phyloP scores from a whole-genome alignment of 2,888 invertebrate species.

The Lithodes maja region DNA sequence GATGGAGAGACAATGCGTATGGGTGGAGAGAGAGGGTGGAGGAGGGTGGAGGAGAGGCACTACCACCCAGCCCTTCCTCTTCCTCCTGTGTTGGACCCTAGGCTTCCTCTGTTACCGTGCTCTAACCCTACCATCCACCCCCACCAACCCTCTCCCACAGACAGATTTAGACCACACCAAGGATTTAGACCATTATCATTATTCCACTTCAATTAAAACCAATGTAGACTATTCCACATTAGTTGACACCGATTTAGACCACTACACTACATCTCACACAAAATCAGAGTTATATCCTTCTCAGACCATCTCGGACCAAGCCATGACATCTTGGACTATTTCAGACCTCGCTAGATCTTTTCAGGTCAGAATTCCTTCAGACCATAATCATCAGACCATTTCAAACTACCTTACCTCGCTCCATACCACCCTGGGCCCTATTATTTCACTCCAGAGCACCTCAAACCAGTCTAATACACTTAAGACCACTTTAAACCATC shows the following conservation, averaged over 20 bases:
- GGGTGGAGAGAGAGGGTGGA: background rate
- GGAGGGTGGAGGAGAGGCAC: background rate
- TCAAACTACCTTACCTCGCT: background rate
- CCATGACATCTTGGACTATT: background rate
- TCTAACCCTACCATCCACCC: background rate
- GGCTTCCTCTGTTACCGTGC: background rate
- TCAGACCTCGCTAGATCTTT: constrained; percentile 3
- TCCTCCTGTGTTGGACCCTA: background rate
- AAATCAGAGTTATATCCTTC: background rate
- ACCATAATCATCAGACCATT: background rate
- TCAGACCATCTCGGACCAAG: background rate
- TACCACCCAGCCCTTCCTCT: constrained; percentile 3
- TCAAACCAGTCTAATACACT: background rate
- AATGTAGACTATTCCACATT: background rate
- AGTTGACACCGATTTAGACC: background rate
- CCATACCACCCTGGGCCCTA: background rate
- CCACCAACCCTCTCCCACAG: background rate
- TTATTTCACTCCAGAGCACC: background rate
- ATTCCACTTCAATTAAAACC: background rate
- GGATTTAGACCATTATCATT: background rate
- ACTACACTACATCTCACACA: background rate
- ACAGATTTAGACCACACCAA: background rate
- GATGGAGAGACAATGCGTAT: background rate
- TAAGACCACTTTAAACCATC: background rate
- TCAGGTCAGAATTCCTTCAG: background rate